phyloP scores from a whole-genome alignment of 2,113 vertebrate species.

The Daubentonia madagascariensis region DNA sequence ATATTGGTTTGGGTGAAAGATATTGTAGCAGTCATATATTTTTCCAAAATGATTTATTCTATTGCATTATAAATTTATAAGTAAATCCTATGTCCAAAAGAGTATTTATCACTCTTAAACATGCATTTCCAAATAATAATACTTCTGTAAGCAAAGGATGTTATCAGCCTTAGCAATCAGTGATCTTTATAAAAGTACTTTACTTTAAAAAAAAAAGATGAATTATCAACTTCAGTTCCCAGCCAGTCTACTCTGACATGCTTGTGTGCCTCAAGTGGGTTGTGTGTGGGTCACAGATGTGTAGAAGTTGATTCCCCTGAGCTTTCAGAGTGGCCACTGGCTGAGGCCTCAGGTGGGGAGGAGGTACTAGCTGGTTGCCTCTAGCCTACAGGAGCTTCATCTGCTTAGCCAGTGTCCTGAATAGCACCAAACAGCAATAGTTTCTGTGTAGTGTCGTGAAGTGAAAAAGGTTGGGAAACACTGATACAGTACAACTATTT shows the following conservation, averaged over 20 bases:
- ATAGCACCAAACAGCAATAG: not conserved
- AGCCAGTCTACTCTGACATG: not conserved
- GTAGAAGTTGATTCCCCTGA: not conserved
- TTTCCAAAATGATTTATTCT: slow-evolving; percentile 28
- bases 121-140: not conserved
- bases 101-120: not conserved
- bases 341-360: not conserved
- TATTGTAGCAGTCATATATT: slow-evolving; percentile 16
- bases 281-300: not conserved
- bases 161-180: not conserved
- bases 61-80: not conserved
- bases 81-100: not conserved
- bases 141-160: not conserved
- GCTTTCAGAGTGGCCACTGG: not conserved
- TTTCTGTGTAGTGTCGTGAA: not conserved
- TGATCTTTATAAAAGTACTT: not conserved
- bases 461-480: not conserved
- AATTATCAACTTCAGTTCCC: not conserved
- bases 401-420: not conserved
- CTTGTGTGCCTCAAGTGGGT: not conserved
- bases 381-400: not conserved
- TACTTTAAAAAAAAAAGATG: not conserved
- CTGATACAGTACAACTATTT: not conserved
- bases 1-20: slow-evolving; percentile 8
- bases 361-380: not conserved